These are phyloP conservation scores for Steromphala cineraria DNA, from an alignment of 2,888 invertebrate genomes.

Conservation along the genomic window DNA sequence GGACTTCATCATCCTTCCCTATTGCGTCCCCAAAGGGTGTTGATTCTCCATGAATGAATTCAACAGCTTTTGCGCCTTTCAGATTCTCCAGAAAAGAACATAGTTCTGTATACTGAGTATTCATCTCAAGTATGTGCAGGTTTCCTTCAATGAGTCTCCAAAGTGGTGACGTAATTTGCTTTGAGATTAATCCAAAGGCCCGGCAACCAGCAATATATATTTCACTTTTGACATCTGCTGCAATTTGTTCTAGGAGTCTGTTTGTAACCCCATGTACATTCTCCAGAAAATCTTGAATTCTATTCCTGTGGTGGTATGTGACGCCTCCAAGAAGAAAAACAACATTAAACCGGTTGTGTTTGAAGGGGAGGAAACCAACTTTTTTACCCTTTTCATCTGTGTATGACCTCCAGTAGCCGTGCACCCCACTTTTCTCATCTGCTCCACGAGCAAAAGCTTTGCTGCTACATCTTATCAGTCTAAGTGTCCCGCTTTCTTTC, in stretches of 20 bases:
- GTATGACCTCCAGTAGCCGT: not conserved
- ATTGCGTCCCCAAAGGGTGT: not conserved
- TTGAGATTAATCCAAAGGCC: not conserved
- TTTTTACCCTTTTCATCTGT: not conserved
- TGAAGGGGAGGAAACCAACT: not conserved
- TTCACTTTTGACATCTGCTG: not conserved
- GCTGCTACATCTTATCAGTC: not conserved
- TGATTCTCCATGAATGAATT: not conserved
- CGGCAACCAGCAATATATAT: not conserved
- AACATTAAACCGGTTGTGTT: not conserved
- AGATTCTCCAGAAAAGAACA: not conserved
- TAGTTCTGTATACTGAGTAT: not conserved
- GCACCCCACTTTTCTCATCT: not conserved
- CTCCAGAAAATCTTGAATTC: not conserved
- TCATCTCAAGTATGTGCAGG: not conserved
- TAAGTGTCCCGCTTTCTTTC: not conserved
- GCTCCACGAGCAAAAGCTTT: not conserved
- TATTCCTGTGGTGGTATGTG: not conserved
- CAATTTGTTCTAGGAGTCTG: not conserved
- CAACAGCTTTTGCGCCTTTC: not conserved
- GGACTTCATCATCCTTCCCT: not conserved
- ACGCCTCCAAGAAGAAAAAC: not conserved
- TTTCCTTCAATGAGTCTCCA: slow-evolving; percentile 7
- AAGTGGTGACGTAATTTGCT: not conserved
- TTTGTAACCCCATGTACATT: not conserved